Conservation (phyloP, 2,888 invertebrate genomes). For the Cryptus armator region DNA sequence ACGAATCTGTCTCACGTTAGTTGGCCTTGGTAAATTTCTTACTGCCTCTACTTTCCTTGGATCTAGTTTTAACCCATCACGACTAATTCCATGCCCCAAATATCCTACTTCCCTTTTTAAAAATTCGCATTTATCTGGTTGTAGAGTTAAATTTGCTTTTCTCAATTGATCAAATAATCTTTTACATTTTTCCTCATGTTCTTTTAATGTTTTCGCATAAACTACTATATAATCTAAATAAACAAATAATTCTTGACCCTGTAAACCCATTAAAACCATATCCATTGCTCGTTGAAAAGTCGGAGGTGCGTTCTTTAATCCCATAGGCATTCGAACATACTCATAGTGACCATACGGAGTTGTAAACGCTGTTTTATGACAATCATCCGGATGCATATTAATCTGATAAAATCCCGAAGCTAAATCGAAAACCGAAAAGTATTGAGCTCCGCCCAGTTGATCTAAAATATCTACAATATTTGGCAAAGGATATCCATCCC, state of each 20-base stretch:
- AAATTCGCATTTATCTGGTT: background rate
- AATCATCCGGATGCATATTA: too few relatives aligned
- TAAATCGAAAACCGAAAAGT: too few relatives aligned
- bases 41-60: background rate
- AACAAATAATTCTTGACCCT: background rate
- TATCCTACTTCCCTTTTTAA: conserved; percentile 5
- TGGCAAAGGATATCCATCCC: background rate
- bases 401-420: too few relatives aligned
- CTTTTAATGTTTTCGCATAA: conserved; percentile 30
- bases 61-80: background rate
- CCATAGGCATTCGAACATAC: too few relatives aligned
- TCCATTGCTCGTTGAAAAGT: conserved; percentile 13
- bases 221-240: conserved; percentile 57
- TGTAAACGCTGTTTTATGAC: too few relatives aligned
- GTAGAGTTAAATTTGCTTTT: background rate
- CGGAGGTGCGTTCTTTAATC: too few relatives aligned
- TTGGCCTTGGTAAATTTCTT: background rate
- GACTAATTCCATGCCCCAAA: background rate
- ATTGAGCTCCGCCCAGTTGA: too few relatives aligned
- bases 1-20: background rate
- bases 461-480: too few relatives aligned
- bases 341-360: background rate
- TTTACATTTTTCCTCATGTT: conserved; percentile 36
- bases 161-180: background rate
- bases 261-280: conserved; percentile 1